Base-by-base conservation (phyloP, 2,888 invertebrate genomes). In the Torymus aiolomorphi region DNA sequence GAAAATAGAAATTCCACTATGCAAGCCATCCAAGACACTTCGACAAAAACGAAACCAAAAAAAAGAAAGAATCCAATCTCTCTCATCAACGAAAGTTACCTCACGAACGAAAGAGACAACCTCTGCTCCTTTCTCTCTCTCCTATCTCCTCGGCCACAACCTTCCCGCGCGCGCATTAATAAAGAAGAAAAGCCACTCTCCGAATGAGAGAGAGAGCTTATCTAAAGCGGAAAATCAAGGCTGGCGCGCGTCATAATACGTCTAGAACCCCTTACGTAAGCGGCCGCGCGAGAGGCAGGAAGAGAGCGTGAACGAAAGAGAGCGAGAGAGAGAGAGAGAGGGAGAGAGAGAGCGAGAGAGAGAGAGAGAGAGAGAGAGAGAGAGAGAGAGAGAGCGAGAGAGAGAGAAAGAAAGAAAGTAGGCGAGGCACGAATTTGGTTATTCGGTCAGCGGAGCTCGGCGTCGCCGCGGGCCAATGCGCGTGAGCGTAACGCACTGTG, bases 351-450 rank as follows among this genome's bases (percentile, higher is more conserved):
- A n/a, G 49, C 18, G 83, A 84, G 80, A 20, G 20, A 2, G 1
- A 20, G 20, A 2, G 2, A 20, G 20, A 20, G 20, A 20, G 20
- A 1, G 20, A 1, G 20, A 20, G 2, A 1, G 20, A 20, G 2
- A 20, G 20, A 20, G 20, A 20, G n/a, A n/a, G n/a, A n/a, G n/a
- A n/a, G n/a, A n/a, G n/a, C n/a, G n/a, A n/a, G n/a, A 20, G 20
- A 20, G 20, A 20, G 20, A 20, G 20, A 20, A 20, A 20, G 20
- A 20, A 20, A 20, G 86, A 86, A 88, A 89, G 88, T 88, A 88
- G 88, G 88, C 88, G 85, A 86, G 59, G 84, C 85, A 85, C 84
- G 86, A 88, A 89, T 88, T 89, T 88, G 89, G 89, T 89, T 89
- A 89, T 88, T 89, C 88, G 89, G 89, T 89, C 89, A 89, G 84